Conservation (phyloP, 92 coral and sea anemone genomes). For the Metridium senile region DNA sequence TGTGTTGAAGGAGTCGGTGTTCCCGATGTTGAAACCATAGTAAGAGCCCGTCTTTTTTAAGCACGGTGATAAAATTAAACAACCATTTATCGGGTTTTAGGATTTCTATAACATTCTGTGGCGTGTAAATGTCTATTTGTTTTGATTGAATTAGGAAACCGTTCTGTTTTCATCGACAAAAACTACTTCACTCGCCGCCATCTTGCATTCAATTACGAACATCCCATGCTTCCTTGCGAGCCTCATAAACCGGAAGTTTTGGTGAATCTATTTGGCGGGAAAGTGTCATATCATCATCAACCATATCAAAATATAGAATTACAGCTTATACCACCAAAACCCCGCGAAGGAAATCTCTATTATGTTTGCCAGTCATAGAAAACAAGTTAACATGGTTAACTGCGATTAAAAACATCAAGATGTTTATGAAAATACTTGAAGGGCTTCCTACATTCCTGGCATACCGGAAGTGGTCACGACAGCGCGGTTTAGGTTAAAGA, state of each 20-base stretch:
- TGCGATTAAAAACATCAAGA: background rate
- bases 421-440: background rate
- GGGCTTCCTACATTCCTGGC: background rate
- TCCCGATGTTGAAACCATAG: slow-evolving; percentile 82
- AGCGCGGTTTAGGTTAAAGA: too few species aligned
- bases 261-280: slow-evolving; percentile 44
- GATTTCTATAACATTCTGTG: background rate
- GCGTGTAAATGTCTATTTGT: slow-evolving; percentile 1
- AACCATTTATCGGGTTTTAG: background rate
- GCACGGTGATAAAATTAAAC: background rate
- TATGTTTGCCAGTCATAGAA: background rate
- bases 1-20: slow-evolving; percentile 74
- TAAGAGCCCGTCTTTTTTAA: background rate
- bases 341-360: background rate
- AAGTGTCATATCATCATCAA: background rate
- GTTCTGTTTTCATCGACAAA: slow-evolving; percentile 22
- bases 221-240: slow-evolving; percentile 72
- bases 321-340: background rate
- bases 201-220: slow-evolving; percentile 37
- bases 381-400: background rate
- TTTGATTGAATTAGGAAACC: background rate
- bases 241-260: slow-evolving; percentile 47
- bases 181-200: slow-evolving; percentile 65
- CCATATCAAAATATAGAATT: background rate
- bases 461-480: slow-evolving; percentile 49